A percentile compares a stretch with the other conserved stretches of the same genome.
phyloP scores from a whole-genome alignment of 2,888 invertebrate genomes.

The Euplagia quadripunctaria region DNA sequence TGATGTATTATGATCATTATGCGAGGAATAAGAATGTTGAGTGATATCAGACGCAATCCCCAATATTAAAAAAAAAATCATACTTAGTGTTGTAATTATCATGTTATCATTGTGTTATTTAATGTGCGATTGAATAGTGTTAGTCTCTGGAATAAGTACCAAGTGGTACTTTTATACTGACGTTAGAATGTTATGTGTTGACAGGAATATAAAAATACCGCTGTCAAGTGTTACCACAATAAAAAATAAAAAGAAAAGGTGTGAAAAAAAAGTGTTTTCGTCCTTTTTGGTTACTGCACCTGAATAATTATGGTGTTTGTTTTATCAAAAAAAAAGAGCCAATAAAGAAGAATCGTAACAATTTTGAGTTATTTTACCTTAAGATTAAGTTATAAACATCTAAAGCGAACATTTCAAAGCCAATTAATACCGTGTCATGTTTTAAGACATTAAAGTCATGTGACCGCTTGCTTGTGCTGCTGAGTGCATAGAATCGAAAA shows the following conservation, averaged over 20 bases:
- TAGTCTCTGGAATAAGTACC: constrained; percentile 27
- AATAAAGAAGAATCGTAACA: constrained; percentile 7
- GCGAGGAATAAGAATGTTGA: not conserved
- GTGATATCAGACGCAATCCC: constrained; percentile 49
- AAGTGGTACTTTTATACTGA: constrained; percentile 4
- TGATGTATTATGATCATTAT: not conserved
- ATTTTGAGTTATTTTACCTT: constrained; percentile 35
- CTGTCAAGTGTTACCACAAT: constrained; percentile 59
- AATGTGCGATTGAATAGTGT: constrained; percentile 11
- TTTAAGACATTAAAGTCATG: constrained; percentile 18
- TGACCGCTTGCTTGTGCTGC: constrained; percentile 38
- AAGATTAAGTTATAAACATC: constrained; percentile 63
- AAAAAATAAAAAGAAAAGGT: constrained; percentile 34
- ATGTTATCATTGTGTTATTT: not conserved
- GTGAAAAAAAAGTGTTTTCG: constrained; percentile 23
- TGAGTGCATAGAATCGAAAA: constrained; percentile 29
- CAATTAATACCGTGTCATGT: constrained; percentile 43
- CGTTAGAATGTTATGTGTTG: constrained; percentile 54
- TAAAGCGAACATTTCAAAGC: constrained; percentile 63
- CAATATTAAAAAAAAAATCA: constrained; percentile 1
- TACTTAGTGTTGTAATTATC: not conserved
- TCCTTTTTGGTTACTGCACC: constrained; percentile 26
- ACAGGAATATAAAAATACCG: constrained; percentile 42
- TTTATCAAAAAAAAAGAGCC: not conserved
- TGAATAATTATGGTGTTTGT: constrained; percentile 28